Evolutionary conservation across 2,797 vertebrate genomes (phyloP), one percentile per base, ranked within the genome.

Genomic region (Pygocentrus nattereri): DNA sequence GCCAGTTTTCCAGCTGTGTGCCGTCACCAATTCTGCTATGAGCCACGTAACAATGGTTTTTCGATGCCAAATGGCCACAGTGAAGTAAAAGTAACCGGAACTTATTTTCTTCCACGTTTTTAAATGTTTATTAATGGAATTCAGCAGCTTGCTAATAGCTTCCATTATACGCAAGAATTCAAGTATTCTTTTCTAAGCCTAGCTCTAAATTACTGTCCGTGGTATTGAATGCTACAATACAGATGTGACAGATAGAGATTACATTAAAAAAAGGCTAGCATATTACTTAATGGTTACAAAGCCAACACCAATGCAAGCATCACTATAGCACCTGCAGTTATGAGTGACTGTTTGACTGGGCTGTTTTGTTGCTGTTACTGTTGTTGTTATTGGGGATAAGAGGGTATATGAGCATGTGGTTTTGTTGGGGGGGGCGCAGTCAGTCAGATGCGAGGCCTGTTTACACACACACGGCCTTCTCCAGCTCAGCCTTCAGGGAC

Each of bases 381-480:
- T 19, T 21, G 5, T 41, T 19, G 31, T 69, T 2, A 3, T 27
- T 69, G 23, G 41, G 18, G 73, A 30, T 23, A 16, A 58, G 5
- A 15, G 58, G 41, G 38, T 31, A 47, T 65, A 19, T 76, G n/a
- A 50, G 47, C 30, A 25, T 31, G 44, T 31, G 18, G 23, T 30
- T 31, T 47, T 49, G 38, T 41, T 23, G 41, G 3, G 25, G 30
- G 8, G 23, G 25, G 25, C 16, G 25, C 59, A 62, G 25, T 62
- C 27, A 31, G 74, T 54, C 47, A 38, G 19, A 52, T 27, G 27
- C 44, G 10, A 27, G 58, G 5, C 73, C 23, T 62, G 31, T 5
- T 25, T 30, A 49, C 56, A 54, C 18, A 31, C 56, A 88, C 54
- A 58, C 25, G 1, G n/a, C 21, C n/a, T 50, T 49, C 68, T 64